Percentiles rank a stretch among this genome's conserved stretches.
Evolutionary conservation across 2,888 invertebrate species (phyloP).

Genomic region (Tanaodytes sp.): DNA sequence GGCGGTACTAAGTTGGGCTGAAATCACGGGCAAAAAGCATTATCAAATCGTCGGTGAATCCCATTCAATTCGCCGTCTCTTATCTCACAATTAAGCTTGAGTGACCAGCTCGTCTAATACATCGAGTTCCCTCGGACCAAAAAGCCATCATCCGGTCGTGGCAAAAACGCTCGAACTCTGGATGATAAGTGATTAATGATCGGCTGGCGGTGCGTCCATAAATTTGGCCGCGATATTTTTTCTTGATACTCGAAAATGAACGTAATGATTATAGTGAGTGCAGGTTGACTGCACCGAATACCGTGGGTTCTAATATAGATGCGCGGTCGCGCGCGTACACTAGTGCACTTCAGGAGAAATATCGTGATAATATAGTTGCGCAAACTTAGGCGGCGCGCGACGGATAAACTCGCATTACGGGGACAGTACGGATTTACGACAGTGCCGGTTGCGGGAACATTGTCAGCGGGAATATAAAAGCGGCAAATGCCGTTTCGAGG

Average conservation of each 20-base stretch:
- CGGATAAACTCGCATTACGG: conserved; percentile 61
- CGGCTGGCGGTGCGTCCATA: conserved; percentile 5
- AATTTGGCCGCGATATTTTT: conserved; percentile 8
- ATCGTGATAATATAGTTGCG: conserved; percentile 60
- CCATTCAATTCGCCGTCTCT: too few species aligned
- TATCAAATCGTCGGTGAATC: too few species aligned
- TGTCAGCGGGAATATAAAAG: conserved; percentile 52
- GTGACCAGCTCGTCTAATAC: neutral
- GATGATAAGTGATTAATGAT: conserved; percentile 31
- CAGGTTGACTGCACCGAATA: conserved; percentile 45
- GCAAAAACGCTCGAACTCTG: conserved; percentile 1
- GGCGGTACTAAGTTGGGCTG: too few species aligned
- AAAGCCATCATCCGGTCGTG: neutral
- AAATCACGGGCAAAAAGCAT: too few species aligned
- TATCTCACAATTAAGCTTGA: neutral
- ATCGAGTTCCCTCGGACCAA: neutral
- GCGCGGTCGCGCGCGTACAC: conserved; percentile 38
- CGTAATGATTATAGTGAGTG: conserved; percentile 43
- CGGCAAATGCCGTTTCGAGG: conserved; percentile 43
- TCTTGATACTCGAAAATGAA: conserved; percentile 28
- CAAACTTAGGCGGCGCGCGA: conserved; percentile 58
- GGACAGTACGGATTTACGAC: conserved; percentile 59
- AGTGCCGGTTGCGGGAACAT: conserved; percentile 57
- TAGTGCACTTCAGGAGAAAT: conserved; percentile 57
- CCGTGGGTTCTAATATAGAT: conserved; percentile 25